Evolutionary conservation across 1,140 invertebrate species (phyloP).

Genomic region (Chionoecetes opilio): DNA sequence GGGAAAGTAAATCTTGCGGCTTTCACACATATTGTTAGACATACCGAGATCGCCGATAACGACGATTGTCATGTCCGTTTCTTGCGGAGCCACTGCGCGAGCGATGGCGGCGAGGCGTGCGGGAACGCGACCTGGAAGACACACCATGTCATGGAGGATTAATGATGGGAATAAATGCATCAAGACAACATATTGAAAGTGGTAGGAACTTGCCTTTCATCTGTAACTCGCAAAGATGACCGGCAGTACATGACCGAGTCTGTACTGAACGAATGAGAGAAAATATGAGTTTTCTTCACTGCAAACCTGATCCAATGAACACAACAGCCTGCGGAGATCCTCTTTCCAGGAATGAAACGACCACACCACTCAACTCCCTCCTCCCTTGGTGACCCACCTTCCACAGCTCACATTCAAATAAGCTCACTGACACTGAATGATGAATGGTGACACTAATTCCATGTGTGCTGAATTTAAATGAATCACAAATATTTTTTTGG

Average conservation of each 20-base stretch:
- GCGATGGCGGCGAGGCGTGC: slow-evolving; percentile 68
- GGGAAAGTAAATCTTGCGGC: no score
- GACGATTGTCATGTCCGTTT: slow-evolving; percentile 64
- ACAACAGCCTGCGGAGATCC: no score
- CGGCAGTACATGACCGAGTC: no score
- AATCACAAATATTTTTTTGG: no score
- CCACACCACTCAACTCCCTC: background rate
- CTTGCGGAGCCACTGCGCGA: slow-evolving; percentile 72
- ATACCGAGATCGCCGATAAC: slow-evolving; percentile 63
- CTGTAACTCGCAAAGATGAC: no score
- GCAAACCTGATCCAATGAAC: no score
- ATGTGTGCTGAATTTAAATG: no score
- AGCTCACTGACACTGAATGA: background rate
- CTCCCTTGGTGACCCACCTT: background rate
- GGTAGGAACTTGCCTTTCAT: no score
- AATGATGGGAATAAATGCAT: no score
- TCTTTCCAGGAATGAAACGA: background rate
- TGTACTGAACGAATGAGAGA: no score
- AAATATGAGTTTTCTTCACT: no score
- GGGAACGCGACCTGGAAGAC: slow-evolving; percentile 69
- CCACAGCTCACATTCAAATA: background rate
- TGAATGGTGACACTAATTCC: background rate
- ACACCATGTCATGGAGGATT: background rate
- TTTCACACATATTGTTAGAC: background rate
- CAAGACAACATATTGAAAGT: no score